Conservation (phyloP, 2,797 vertebrate genomes). For the Champsocephalus gunnari region DNA sequence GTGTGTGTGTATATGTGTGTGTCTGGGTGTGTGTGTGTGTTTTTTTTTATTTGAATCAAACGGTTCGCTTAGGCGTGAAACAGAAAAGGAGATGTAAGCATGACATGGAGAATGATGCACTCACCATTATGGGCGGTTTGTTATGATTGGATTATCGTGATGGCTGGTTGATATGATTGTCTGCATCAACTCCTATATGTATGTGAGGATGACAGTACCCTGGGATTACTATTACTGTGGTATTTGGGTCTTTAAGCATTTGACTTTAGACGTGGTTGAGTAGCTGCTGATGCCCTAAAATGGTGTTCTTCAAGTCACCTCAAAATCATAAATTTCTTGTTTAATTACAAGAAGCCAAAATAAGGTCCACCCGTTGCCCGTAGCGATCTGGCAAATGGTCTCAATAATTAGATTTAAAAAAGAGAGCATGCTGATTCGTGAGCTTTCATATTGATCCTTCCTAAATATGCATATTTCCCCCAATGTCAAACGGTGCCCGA, state of each 20-base stretch:
- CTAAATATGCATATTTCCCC: too few species aligned
- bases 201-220: too few species aligned
- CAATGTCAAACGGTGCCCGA: too few species aligned
- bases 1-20: too few species aligned
- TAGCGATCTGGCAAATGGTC: too few species aligned
- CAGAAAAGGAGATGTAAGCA: conserved; percentile 35
- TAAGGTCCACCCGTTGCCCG: too few species aligned
- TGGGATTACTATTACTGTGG: too few species aligned
- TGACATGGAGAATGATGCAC: conserved; percentile 27
- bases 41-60: conserved; percentile 40
- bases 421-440: too few species aligned
- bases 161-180: conserved; percentile 2
- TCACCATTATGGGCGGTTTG: conserved; percentile 1
- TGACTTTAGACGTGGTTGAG: neutral
- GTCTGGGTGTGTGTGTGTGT: conserved; percentile 26
- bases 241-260: conserved; percentile 3
- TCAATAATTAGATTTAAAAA: too few species aligned
- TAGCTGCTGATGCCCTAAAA: neutral
- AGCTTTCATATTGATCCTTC: too few species aligned
- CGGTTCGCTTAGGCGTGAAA: conserved; percentile 12
- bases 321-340: too few species aligned
- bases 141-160: conserved; percentile 26
- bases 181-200: neutral
- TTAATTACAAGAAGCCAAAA: too few species aligned
- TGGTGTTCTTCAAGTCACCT: neutral